Base-by-base conservation (phyloP, 2,113 vertebrate species). In the Pelecanoides urinatrix region DNA sequence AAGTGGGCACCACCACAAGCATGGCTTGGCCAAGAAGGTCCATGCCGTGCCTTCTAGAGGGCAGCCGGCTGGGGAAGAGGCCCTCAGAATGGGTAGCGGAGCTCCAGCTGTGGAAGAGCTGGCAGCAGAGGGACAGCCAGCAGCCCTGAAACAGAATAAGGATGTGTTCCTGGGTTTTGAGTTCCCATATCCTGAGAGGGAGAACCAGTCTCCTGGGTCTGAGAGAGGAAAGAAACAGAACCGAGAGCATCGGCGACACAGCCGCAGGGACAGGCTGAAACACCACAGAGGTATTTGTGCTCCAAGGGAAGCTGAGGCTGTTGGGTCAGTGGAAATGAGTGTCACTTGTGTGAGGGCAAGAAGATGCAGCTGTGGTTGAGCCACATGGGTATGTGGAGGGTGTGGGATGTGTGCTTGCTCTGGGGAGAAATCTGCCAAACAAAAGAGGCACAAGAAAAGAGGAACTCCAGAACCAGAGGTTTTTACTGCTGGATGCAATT, bases 141-240 rank as follows among this genome's bases (percentile, higher is more conserved):
- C 97, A 77, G 65, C 98, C 94, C 47, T 98, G 93, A 97, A 97
- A 59, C 97, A 93, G 62, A 95, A 98, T 63, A 98, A 98, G 87
- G 97, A 97, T 2, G 74, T 66, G 47, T 97, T 98, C 40, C 92
- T 97, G 90, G 98, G 97, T 8, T 92, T 98, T 78, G 98, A 98
- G 23, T 81, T 95, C 79, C 98, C 98, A 0, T 91, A 98, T 53
- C 96, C 97, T 0, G 95, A 95, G 36, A 97, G 96, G 74, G 98
- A 98, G 34, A 98, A 98, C 91, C 97, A 98, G 38, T 96, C 98
- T 8, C 97, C 97, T 1, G 98, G 98, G 16, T 94, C 97, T 25
- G 98, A 98, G 80, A 99, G 98, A 78, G 98, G 97, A 9, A 98
- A 97, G 96, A 99, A 98, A 45, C 98, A 98, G 6, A 95, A 97